A percentile compares a stretch with the other conserved stretches of the same genome.
These are phyloP conservation scores for Eretmocerus hayati DNA, from an alignment of 2,888 invertebrate genomes.

Conservation along the genomic window DNA sequence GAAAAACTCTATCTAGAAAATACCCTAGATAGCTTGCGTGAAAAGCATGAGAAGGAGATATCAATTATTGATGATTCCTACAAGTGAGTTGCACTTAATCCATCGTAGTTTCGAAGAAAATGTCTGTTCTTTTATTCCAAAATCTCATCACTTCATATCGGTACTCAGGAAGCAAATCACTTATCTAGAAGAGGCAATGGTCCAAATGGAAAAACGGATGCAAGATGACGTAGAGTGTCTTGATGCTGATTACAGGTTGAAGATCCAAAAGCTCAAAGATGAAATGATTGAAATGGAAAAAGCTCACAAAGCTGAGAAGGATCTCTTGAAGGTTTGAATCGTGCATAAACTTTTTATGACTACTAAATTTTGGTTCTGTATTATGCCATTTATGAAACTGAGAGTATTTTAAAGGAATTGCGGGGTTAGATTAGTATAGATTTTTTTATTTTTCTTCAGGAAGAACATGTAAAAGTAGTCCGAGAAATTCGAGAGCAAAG, in stretches of 20 bases:
- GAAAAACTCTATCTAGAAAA: conserved; percentile 37
- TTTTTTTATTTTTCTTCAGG: conserved; percentile 23
- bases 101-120: not conserved
- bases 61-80: conserved; percentile 37
- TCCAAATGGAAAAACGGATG: conserved; percentile 34
- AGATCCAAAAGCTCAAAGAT: conserved; percentile 33
- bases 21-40: conserved; percentile 32
- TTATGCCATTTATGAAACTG: too few relatives aligned
- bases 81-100: conserved; percentile 28
- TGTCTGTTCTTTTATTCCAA: not conserved
- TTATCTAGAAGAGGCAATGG: conserved; percentile 31
- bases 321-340: conserved; percentile 32
- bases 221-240: conserved; percentile 32
- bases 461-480: conserved; percentile 27
- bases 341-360: too few relatives aligned
- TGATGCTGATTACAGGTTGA: conserved; percentile 33
- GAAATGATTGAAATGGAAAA: conserved; percentile 32
- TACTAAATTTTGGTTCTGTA: too few relatives aligned
- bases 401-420: too few relatives aligned
- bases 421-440: too few relatives aligned
- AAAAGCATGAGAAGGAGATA: conserved; percentile 39
- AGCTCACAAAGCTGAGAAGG: conserved; percentile 31
- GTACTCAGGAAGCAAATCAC: conserved; percentile 34
- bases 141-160: too few relatives aligned
- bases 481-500: conserved; percentile 35